Evolutionary conservation across 1,140 invertebrate genomes (phyloP), one percentile per base, ranked within the genome.

Genomic region (Limonius californicus): DNA sequence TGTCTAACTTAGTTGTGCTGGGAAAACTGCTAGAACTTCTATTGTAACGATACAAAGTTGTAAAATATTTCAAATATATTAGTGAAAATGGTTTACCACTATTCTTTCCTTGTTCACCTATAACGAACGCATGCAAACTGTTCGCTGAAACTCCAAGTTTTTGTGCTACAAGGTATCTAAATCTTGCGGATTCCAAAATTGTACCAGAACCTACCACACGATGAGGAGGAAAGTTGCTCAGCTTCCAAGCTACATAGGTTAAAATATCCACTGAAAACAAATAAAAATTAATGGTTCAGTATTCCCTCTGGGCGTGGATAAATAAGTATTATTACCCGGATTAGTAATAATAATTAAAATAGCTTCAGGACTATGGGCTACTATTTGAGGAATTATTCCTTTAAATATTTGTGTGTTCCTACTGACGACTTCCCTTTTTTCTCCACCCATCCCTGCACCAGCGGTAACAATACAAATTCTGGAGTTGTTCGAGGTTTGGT

Each of bases 171-270:
- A 83, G 63, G 64, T 77, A 83, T 12, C 82, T 80, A 75, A 89
- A 86, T 66, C 86, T 78, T 27, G 84, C 78, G 1, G 83, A 81
- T 67, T 88, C 85, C 20, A 89, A 69, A 67, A 82, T 80, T 4
- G 85, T 87, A 56, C 87, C 87, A 50, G 78, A 82, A 20, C 87
- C 87, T 63, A 89, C 82, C 4, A 88, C 78, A 56, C 78, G 77
- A 64, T 83, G 74, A n/a, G 78, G 72, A 20, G 85, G 85, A 45
- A 88, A 72, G 20, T 83, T 83, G 69, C 84, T 87, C 30, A 86
- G 54, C 70, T 87, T 88, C 86, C 87, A 89, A 7, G 85, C 81
- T 11, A 87, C 75, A 76, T 85, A 88, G 14, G 83, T 77, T 66
- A 88, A 67, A 66, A 88, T 79, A 73, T 88, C 86, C 56, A 87